Conservation (phyloP, 92 coral and sea anemone species). For the Zoanthus solanderi region DNA sequence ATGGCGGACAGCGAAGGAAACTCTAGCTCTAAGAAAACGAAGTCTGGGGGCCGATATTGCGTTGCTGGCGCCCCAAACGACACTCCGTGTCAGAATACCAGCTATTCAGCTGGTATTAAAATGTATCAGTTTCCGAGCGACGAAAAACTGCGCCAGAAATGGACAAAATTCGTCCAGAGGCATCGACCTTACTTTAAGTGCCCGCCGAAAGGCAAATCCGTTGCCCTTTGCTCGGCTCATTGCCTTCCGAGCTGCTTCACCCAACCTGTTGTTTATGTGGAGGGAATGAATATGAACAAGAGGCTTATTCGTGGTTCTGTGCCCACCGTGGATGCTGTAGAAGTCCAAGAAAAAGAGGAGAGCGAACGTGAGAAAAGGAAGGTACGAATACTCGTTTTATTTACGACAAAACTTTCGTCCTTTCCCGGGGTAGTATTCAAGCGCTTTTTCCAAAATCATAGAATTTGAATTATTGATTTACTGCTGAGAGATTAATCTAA, state of each 20-base stretch:
- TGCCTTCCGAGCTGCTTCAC: neutral
- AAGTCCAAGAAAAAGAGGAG: neutral
- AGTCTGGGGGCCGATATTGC: conserved; percentile 16
- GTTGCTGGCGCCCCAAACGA: conserved; percentile 26
- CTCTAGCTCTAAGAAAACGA: neutral
- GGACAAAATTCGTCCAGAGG: neutral
- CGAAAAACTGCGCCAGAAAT: neutral
- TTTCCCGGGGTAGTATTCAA: neutral
- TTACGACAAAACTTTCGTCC: conserved; percentile 1
- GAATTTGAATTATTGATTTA: neutral
- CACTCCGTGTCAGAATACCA: conserved; percentile 4
- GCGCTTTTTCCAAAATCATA: neutral
- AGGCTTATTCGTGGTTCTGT: neutral
- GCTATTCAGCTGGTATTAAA: neutral
- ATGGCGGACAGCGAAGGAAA: conserved; percentile 15
- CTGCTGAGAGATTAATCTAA: conserved; percentile 6
- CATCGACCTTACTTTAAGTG: neutral
- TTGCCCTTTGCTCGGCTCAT: conserved; percentile 17
- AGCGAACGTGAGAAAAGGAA: conserved; percentile 2
- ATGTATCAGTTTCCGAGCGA: conserved; percentile 11
- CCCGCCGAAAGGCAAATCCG: conserved; percentile 6
- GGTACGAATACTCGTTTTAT: neutral
- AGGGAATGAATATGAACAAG: neutral
- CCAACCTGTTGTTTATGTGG: neutral
- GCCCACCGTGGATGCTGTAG: neutral